Base-by-base conservation (phyloP, 2,888 invertebrate species). In the Cephus runcator region DNA sequence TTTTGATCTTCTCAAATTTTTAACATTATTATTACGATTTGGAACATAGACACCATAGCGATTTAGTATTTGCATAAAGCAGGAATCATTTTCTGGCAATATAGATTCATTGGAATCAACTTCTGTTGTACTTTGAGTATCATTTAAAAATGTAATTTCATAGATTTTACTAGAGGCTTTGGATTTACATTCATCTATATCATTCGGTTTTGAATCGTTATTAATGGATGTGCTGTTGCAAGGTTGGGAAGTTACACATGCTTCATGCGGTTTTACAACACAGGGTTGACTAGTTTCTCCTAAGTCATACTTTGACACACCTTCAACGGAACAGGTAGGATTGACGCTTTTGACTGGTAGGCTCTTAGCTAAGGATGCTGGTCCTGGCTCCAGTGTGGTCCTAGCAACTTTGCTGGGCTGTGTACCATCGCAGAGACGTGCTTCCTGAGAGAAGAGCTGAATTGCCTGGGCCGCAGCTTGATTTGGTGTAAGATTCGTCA, bases 381-480 rank as follows among this genome's bases (percentile, higher is more conserved):
- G 90, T 12, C 90, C 90, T 4, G 91, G 89, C 73, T 90, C 90
- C 78, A 90, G 84, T 30, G 90, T 93, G 79, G 95, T 96, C 85
- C 95, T 93, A 73, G 96, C 94, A 83, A 96, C 94, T 93, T 96
- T 96, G 86, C 94, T 95, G 12, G 94, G 94, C 85, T 95, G 94
- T 80, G 93, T 94, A 12, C 90, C 90, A 91, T 96, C 97, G 92
- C 98, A 98, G 40, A 98, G 93, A 84, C 94, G 93, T 34, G 97
- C 97, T 89, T 97, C 97, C 91, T 96, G 94, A 80, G 96, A 96
- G 90, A 97, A 97, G 80, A 98, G 92, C 87, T 96, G 95, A 84
- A 98, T 95, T 12, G 98, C 98, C 89, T 96, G 95, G 1, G 97
- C 97, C 36, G 98, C 98, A 77, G 98, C 97, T 92, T 97, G 96